Base-by-base conservation (phyloP, 2,113 vertebrate genomes). In the Dunckerocampus dactyliophorus region DNA sequence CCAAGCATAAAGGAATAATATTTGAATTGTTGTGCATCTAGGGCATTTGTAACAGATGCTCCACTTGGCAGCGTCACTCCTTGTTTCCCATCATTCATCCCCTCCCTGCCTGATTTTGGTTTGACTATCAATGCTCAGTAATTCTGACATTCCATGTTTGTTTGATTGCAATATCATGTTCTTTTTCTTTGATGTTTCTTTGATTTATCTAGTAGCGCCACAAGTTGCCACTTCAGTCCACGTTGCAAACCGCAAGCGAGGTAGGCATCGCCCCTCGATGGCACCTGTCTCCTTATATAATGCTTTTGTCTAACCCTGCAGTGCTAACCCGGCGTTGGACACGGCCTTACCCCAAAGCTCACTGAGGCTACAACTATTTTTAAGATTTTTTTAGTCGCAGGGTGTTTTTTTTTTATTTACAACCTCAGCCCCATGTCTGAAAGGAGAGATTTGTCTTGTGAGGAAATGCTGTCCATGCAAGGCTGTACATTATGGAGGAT, bases 171-270 rank as follows among this genome's bases (percentile, higher is more conserved):
- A 74, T 81, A 67, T 80, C 69, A 76, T 79, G 59, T 9, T 56
- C 78, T 75, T 63, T 66, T 76, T 76, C 75, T 39, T 66, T 65
- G 37, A 66, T 72, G 46, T 46, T 76, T 77, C 59, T 79, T 84
- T 78, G 80, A 90, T 91, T 88, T 90, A 79, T 94, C 88, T 88
- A 94, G 93, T 95, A 91, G 89, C 91, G 92, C 92, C 95, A 89
- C 95, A 93, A 85, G 90, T 97, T 94, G 91, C 93, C 90, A 92
- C 93, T 91, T 92, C 94, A 84, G 92, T 94, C 92, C 93, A 95
- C 90, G 92, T 95, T 94, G 92, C 93, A 93, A 95, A 95, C 92
- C 94, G 93, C 92, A 95, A 95, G 91, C 91, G 94, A 97, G 94
- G 95, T 95, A 96, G 94, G 94, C 95, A 88, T 89, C 88, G 86